Conservation (phyloP, 1,140 invertebrate species). For the Augochlora pura region DNA sequence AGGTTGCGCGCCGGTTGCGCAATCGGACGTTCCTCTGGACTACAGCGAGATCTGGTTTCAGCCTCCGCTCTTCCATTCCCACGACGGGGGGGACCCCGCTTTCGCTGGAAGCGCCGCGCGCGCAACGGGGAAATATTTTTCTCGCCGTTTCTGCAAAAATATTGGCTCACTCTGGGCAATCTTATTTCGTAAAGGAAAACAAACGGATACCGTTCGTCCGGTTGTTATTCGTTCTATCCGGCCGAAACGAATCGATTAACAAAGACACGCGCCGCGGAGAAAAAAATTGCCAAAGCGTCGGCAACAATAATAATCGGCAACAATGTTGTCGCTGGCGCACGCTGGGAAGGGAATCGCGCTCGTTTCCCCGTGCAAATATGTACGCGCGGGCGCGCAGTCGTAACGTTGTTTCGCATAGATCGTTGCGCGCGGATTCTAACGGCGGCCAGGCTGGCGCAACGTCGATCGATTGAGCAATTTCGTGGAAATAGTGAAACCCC, state of each 20-base stretch:
- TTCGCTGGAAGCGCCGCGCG: too few species aligned
- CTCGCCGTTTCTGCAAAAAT: too few species aligned
- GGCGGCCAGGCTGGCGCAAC: neutral
- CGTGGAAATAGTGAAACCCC: conserved; percentile 41
- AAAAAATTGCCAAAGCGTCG: too few species aligned
- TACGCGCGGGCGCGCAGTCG: neutral
- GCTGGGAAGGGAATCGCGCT: neutral
- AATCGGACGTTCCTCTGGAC: neutral
- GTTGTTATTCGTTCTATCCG: too few species aligned
- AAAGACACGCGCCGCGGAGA: too few species aligned
- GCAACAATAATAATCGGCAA: neutral
- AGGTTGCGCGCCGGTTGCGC: conserved; percentile 6
- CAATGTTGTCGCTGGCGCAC: neutral
- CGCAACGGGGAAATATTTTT: too few species aligned
- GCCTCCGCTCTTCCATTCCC: too few species aligned
- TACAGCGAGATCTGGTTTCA: conserved; percentile 7
- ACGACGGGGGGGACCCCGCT: too few species aligned
- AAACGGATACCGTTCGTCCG: too few species aligned
- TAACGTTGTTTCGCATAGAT: neutral
- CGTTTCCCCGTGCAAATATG: neutral
- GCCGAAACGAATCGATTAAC: too few species aligned
- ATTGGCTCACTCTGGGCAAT: too few species aligned
- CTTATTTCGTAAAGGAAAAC: too few species aligned
- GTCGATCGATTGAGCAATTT: conserved; percentile 38
- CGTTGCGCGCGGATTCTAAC: neutral